Percentiles rank a stretch among this genome's conserved stretches.
Conservation (phyloP, 2,888 invertebrate genomes). For the Macaria liturata region DNA sequence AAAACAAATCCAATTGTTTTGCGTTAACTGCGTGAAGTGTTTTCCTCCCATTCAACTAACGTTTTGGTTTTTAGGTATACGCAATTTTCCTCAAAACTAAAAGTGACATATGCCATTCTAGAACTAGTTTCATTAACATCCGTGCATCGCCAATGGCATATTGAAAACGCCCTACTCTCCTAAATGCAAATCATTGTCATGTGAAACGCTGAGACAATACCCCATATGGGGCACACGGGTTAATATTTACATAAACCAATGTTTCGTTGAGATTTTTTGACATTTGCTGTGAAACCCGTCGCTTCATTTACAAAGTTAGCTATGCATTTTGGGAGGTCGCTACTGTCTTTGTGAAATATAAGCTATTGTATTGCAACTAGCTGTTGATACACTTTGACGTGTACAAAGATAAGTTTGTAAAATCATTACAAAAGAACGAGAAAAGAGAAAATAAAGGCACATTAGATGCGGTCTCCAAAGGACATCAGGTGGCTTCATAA, state of each 20-base stretch:
- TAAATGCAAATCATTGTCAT: constrained; percentile 72
- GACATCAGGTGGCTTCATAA: constrained; percentile 18
- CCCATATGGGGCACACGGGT: constrained; percentile 60
- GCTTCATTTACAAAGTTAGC: constrained; percentile 34
- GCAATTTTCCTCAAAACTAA: too few species aligned
- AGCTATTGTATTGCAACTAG: not conserved
- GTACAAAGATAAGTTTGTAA: constrained; percentile 7
- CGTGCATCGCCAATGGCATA: constrained; percentile 33
- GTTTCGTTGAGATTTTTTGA: constrained; percentile 55
- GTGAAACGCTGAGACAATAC: constrained; percentile 71
- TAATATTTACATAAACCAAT: constrained; percentile 55
- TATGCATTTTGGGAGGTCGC: constrained; percentile 9
- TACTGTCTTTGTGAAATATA: constrained; percentile 7
- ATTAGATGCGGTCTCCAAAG: constrained; percentile 19
- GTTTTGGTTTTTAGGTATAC: too few species aligned
- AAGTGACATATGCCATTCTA: too few species aligned
- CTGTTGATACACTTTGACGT: constrained; percentile 1
- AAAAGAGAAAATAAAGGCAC: constrained; percentile 22
- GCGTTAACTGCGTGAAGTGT: too few species aligned
- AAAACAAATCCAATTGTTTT: too few species aligned
- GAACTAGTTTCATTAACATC: constrained; percentile 1
- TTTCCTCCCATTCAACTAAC: too few species aligned
- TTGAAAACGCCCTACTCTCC: constrained; percentile 73
- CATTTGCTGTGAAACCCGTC: constrained; percentile 41
- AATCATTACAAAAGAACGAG: constrained; percentile 16